Base-by-base conservation (phyloP, 1,140 invertebrate species). In the Spodoptera frugiperda region DNA sequence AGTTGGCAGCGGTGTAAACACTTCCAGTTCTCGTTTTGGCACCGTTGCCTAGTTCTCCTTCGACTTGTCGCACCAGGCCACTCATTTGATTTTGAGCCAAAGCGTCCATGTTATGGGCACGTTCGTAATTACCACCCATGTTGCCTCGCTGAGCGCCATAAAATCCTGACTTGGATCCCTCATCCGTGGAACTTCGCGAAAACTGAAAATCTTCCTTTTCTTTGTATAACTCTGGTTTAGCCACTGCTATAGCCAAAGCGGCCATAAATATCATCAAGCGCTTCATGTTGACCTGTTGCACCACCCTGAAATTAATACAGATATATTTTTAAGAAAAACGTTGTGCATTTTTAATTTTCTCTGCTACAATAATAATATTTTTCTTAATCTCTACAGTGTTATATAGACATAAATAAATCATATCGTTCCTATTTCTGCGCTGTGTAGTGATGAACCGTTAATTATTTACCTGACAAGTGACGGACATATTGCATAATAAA, bases 181-280 rank as follows among this genome's bases (percentile, higher is more conserved):
- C 93, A 61, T 93, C 93, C 0, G 89, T 82, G 12, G 92, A 93
- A 71, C 93, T 94, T 85, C 94, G 89, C 3, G 93, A 92, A 79
- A 89, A 94, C 78, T 94, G 85, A 70, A 94, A 94, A 33, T 94
- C 92, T 85, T 94, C 93, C 71, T 87, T 94, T 82, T 94, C 94
- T 83, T 88, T 91, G 72, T 93, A 94, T 17, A 83, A 79, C 81
- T 94, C 93, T 3, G 93, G 93, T 49, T 84, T 89, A 46, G 92
- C 92, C 68, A 84, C 72, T 1, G 83, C 89, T 70, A 92, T 44
- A 54, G 84, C 89, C 77, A 79, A 74, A 30, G 88, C 49, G 15
- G 85, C 78, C 63, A 89, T 8, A 39, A 39, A 61, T 14, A 93
- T 39, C 14, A 94, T 59, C 21, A 90, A 76, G 10, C 79, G 80